A percentile compares a stretch with the other conserved stretches of the same genome.
These are phyloP conservation scores for Eupsilia transversa DNA, from an alignment of 2,888 invertebrate species.

Conservation along the genomic window DNA sequence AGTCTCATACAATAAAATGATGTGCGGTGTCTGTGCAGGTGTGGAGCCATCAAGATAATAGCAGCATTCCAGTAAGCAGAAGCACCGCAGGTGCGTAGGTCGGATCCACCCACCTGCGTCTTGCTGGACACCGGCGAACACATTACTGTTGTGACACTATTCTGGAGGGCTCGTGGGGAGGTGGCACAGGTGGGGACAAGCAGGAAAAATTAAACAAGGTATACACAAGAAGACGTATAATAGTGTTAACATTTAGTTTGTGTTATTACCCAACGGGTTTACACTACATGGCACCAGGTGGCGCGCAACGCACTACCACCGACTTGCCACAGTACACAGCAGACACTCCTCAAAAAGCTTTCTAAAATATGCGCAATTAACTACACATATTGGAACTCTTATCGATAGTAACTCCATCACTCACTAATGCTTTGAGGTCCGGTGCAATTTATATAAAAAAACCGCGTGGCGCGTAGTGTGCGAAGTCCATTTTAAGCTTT, in stretches of 20 bases:
- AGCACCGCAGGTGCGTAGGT: no score
- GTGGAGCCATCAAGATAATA: no score
- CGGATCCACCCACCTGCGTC: no score
- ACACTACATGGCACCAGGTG: conserved; percentile 69
- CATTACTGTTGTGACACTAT: no score
- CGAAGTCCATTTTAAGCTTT: background rate
- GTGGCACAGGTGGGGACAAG: no score
- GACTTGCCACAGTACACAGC: background rate
- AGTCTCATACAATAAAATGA: no score
- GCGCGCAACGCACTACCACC: conserved; percentile 23
- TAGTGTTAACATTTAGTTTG: conserved; percentile 74
- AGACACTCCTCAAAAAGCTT: background rate
- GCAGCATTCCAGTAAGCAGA: no score
- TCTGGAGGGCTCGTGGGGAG: background rate
- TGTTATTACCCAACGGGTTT: conserved; percentile 59
- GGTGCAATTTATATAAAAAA: background rate
- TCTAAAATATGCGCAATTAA: background rate
- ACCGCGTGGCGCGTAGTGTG: background rate
- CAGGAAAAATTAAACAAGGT: conserved; percentile 23
- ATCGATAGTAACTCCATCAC: background rate
- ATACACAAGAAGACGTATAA: conserved; percentile 77
- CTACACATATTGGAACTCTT: no score
- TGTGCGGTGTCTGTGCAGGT: no score
- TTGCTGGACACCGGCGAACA: no score
- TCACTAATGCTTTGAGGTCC: background rate